Percentiles rank a stretch among this genome's conserved stretches.
Conservation (phyloP, 2,113 vertebrate genomes). For the Caracal caracal region DNA sequence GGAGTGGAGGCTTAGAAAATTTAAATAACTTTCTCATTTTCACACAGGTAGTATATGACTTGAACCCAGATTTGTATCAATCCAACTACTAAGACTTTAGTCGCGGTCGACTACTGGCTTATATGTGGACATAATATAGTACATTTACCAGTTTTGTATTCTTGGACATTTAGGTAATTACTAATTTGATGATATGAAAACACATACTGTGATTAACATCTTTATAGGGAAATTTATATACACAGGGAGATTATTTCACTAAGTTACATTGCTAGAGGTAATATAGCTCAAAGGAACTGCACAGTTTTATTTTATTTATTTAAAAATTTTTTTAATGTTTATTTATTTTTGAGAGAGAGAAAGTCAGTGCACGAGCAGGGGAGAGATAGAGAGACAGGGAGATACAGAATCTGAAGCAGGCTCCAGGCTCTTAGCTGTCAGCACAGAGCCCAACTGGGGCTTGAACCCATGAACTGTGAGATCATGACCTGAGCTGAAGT, state of each 20-base stretch:
- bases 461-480: too few relatives aligned
- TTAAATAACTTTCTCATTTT: conserved; percentile 17
- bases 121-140: neutral
- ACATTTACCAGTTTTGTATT: neutral
- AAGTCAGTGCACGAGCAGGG: too few relatives aligned
- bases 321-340: too few relatives aligned
- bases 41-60: neutral
- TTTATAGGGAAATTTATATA: neutral
- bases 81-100: neutral
- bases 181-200: conserved; percentile 15
- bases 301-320: neutral
- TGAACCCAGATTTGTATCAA: neutral
- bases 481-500: too few relatives aligned
- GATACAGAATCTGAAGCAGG: too few relatives aligned
- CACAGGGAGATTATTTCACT: neutral
- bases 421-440: too few relatives aligned
- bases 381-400: too few relatives aligned
- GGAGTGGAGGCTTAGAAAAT: conserved; percentile 12
- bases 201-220: neutral
- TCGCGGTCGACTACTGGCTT: neutral
- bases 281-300: neutral
- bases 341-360: too few relatives aligned
- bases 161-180: neutral
- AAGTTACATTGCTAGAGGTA: conserved; percentile 6
- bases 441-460: too few relatives aligned